These are phyloP conservation scores for Psammodynastes pulverulentus DNA, from an alignment of 2,113 vertebrate species.

Conservation along the genomic window DNA sequence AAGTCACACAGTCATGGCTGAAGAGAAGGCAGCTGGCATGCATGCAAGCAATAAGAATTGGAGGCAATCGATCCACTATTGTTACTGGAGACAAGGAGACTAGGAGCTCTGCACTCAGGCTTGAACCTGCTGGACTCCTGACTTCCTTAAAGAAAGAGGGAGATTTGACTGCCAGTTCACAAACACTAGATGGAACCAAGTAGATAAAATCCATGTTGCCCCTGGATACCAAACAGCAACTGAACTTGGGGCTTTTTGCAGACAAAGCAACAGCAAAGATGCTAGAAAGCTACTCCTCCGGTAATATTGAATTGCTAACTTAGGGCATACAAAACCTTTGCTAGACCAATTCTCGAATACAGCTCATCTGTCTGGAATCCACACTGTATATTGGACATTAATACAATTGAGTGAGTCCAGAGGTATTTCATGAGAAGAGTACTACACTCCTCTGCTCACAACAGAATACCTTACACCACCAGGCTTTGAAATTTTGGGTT, in stretches of 20 bases:
- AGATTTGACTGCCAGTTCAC: not conserved
- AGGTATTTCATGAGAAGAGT: too few relatives aligned
- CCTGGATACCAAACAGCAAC: not conserved
- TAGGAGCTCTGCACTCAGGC: not conserved
- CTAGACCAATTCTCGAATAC: too few relatives aligned
- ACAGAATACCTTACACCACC: too few relatives aligned
- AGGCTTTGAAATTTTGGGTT: too few relatives aligned
- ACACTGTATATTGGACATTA: too few relatives aligned
- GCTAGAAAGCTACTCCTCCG: too few relatives aligned
- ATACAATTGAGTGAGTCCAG: too few relatives aligned
- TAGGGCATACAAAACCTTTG: too few relatives aligned
- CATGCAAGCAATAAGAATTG: not conserved
- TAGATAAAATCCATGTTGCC: not conserved
- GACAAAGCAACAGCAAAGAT: not conserved
- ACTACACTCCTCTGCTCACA: too few relatives aligned
- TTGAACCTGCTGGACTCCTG: too few relatives aligned
- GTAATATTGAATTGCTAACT: too few relatives aligned
- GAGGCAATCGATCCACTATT: not conserved
- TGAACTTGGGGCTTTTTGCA: not conserved
- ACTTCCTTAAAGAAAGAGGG: not conserved
- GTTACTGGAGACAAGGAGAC: not conserved
- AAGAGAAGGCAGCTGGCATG: not conserved
- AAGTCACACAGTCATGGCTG: not conserved
- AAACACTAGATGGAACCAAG: not conserved
- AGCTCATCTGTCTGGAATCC: too few relatives aligned